Evolutionary conservation across 2,113 vertebrate genomes (phyloP).

Genomic region (Lutjanus erythropterus): DNA sequence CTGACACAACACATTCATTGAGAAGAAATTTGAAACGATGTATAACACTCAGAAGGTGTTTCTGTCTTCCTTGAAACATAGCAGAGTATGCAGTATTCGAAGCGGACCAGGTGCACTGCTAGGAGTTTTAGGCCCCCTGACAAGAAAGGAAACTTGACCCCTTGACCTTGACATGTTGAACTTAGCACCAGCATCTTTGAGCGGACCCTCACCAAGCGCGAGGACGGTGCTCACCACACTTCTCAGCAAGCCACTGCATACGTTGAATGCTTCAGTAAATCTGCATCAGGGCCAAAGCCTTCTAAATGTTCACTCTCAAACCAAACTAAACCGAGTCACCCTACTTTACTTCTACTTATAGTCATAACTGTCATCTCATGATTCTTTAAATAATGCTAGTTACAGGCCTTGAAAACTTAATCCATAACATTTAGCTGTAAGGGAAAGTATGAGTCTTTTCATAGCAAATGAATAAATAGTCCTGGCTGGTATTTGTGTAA

Average conservation of each 20-base stretch:
- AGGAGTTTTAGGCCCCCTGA: slow-evolving; percentile 24
- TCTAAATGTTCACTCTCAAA: slow-evolving; percentile 36
- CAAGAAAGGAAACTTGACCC: slow-evolving; percentile 7
- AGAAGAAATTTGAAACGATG: background rate
- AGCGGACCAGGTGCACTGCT: slow-evolving; percentile 7
- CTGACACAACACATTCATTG: background rate
- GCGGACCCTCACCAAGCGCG: slow-evolving; percentile 7
- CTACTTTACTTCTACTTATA: slow-evolving; percentile 30
- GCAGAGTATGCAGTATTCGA: slow-evolving; percentile 1
- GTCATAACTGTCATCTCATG: slow-evolving; percentile 49
- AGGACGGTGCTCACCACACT: slow-evolving; percentile 19
- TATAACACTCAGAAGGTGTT: background rate
- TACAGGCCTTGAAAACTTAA: slow-evolving; percentile 48
- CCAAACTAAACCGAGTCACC: slow-evolving; percentile 52
- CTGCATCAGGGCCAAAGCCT: slow-evolving; percentile 14
- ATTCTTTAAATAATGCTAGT: slow-evolving; percentile 63
- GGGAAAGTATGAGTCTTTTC: slow-evolving; percentile 60
- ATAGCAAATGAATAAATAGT: slow-evolving; percentile 70
- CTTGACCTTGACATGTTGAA: slow-evolving; percentile 43
- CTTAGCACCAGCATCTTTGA: slow-evolving; percentile 17
- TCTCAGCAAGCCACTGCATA: slow-evolving; percentile 49
- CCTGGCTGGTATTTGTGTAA: slow-evolving; percentile 63
- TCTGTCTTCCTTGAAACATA: background rate
- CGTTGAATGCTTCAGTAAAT: slow-evolving; percentile 32
- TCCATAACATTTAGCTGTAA: slow-evolving; percentile 47